phyloP scores from a whole-genome alignment of 2,113 vertebrate species.

The Girardinichthys multiradiatus region DNA sequence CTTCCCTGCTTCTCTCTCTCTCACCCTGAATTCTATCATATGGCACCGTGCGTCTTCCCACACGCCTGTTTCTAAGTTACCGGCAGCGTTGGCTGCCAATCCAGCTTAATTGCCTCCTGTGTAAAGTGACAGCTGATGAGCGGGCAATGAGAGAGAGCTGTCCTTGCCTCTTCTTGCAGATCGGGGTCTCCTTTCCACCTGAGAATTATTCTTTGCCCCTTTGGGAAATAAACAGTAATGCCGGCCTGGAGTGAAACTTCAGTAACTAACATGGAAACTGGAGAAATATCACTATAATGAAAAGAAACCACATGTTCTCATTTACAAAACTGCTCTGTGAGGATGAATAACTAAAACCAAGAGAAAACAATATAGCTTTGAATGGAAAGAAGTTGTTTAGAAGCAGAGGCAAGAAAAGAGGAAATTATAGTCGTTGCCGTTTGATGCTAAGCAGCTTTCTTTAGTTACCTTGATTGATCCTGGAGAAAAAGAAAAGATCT shows the following conservation, averaged over 20 bases:
- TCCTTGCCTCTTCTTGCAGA: slow-evolving; percentile 45
- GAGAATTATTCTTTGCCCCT: slow-evolving; percentile 25
- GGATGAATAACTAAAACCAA: slow-evolving; percentile 17
- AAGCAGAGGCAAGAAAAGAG: slow-evolving; percentile 30
- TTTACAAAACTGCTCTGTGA: slow-evolving; percentile 20
- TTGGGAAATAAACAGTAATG: slow-evolving; percentile 37
- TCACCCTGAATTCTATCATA: slow-evolving; percentile 62
- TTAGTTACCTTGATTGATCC: slow-evolving; percentile 63
- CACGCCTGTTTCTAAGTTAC: slow-evolving; percentile 75
- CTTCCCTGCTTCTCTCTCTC: slow-evolving; percentile 34
- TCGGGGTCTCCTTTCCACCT: slow-evolving; percentile 42
- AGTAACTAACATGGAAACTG: slow-evolving; percentile 8
- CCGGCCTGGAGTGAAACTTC: slow-evolving; percentile 54
- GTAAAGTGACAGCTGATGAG: slow-evolving; percentile 59
- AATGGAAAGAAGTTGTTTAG: slow-evolving; percentile 13
- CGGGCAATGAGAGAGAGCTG: slow-evolving; percentile 36
- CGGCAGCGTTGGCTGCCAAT: slow-evolving; percentile 65
- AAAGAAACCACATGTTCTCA: background rate
- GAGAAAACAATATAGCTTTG: slow-evolving; percentile 6
- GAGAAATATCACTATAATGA: slow-evolving; percentile 3
- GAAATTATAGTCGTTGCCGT: slow-evolving; percentile 32
- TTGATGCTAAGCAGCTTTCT: slow-evolving; percentile 34
- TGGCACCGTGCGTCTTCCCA: slow-evolving; percentile 64
- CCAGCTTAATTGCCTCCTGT: slow-evolving; percentile 70
- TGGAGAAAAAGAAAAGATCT: slow-evolving; percentile 42